Evolutionary conservation across 2,113 vertebrate genomes (phyloP), one percentile per base, ranked within the genome.

Genomic region (Sylvietta virens): DNA sequence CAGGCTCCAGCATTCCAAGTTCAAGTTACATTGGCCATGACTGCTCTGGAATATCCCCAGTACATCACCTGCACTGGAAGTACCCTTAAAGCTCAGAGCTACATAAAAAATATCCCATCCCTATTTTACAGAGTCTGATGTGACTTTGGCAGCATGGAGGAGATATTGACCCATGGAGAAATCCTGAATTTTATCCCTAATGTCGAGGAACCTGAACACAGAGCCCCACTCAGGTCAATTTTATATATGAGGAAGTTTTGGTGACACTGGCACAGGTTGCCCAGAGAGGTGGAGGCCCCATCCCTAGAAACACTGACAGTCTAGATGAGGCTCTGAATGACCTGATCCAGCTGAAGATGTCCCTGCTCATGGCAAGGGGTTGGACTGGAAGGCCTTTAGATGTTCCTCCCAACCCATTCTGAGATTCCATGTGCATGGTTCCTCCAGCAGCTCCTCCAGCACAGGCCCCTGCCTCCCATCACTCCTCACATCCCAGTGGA

Each of bases 251-350:
- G 23, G 56, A 70, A 13, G 18, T 10, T 60, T 24, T 24, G 31
- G 50, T 73, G n/a, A 28, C 10, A 3, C 10, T 57, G 57, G 19
- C 44, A 58, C 33, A 45, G 51, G 24, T 3, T 66, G 21, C 18
- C 66, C 26, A 85, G 30, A 58, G 39, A 72, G 44, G 35, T 18
- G 39, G 51, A 23, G 58, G 3, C 3, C 18, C 26, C 58, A 35
- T 40, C 12, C 15, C 7, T 20, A 50, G 11, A 27, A 67, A 54
- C 31, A 6, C 11, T 37, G 31, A 7, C 0, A 0, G 15, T 27
- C 60, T 60, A 67, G 35, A 74, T 2, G 45, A 42, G 61, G 54
- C 31, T 74, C 31, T 73, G 15, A 67, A 40, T 5, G 40, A 56
- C 4, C 47, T 74, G 76, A 42, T 30, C 19, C 21, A 22, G 23